Percentiles rank a stretch among this genome's conserved stretches.
These are phyloP conservation scores for Drosophila dunni DNA, from an alignment of 1,140 invertebrate species.

Conservation along the genomic window DNA sequence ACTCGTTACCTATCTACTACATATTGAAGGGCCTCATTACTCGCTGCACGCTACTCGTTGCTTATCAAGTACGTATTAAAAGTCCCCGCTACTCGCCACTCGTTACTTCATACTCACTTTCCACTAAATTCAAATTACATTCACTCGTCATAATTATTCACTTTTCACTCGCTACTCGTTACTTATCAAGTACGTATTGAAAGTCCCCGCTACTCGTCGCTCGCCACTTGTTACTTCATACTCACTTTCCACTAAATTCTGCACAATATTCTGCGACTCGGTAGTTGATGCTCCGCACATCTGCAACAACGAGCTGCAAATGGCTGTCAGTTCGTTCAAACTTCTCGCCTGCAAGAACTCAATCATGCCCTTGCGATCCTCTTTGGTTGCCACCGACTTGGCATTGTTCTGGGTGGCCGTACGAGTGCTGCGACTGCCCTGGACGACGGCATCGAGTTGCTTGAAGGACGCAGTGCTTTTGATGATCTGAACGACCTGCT, in stretches of 20 bases:
- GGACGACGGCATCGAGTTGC: neutral
- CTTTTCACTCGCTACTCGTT: neutral
- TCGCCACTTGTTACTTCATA: constrained; percentile 11
- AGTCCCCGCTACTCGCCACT: too few relatives aligned
- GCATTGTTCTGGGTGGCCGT: constrained; percentile 21
- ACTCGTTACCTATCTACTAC: neutral
- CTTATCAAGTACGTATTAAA: too few relatives aligned
- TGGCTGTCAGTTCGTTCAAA: constrained; percentile 41
- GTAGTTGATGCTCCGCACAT: constrained; percentile 54
- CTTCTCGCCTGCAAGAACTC: constrained; percentile 54
- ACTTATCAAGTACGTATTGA: too few relatives aligned
- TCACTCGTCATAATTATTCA: neutral
- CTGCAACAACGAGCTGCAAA: constrained; percentile 49
- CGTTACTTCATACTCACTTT: constrained; percentile 56
- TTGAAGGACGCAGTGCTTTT: constrained; percentile 41
- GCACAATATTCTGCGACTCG: constrained; percentile 55
- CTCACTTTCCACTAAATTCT: constrained; percentile 68
- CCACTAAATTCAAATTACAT: constrained; percentile 56
- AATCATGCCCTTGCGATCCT: constrained; percentile 56
- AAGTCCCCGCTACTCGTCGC: neutral
- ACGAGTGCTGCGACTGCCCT: constrained; percentile 49
- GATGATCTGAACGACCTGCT: constrained; percentile 65
- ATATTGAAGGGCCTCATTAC: neutral
- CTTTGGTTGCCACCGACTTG: constrained; percentile 12
- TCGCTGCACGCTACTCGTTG: neutral